Conservation (phyloP, 2,888 invertebrate species). For the Melinaea marsaeus region DNA sequence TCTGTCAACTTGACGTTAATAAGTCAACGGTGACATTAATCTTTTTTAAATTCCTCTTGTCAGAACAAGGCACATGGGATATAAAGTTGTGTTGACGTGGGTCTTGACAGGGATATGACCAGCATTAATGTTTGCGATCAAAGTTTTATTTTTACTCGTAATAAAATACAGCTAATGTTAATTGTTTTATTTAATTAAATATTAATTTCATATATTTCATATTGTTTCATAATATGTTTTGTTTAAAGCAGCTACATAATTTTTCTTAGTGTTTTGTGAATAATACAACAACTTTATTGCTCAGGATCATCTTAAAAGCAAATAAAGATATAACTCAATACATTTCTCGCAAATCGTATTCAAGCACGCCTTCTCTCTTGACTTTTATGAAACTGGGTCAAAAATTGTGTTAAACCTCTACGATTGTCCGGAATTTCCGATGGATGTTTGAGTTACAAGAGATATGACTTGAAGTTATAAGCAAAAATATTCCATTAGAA, state of each 20-base stretch:
- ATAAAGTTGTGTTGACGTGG: slow-evolving; percentile 20
- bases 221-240: no score
- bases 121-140: slow-evolving; percentile 12
- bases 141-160: slow-evolving; percentile 3
- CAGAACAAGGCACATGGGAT: slow-evolving; percentile 10
- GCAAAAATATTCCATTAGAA: no score
- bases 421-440: slow-evolving; percentile 7
- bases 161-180: background rate
- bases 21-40: slow-evolving; percentile 15
- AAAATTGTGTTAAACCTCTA: slow-evolving; percentile 18
- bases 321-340: background rate
- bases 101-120: slow-evolving; percentile 16
- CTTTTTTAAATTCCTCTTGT: slow-evolving; percentile 15
- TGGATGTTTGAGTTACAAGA: background rate
- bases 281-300: background rate
- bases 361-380: slow-evolving; percentile 22
- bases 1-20: slow-evolving; percentile 9
- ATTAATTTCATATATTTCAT: no score
- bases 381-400: slow-evolving; percentile 23
- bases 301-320: background rate
- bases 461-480: background rate
- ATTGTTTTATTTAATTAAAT: background rate
- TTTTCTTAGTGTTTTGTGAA: no score
- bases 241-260: no score
- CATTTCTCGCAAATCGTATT: slow-evolving; percentile 13